Conservation (phyloP, 2,113 vertebrate species). For the Percopsis transmontana region DNA sequence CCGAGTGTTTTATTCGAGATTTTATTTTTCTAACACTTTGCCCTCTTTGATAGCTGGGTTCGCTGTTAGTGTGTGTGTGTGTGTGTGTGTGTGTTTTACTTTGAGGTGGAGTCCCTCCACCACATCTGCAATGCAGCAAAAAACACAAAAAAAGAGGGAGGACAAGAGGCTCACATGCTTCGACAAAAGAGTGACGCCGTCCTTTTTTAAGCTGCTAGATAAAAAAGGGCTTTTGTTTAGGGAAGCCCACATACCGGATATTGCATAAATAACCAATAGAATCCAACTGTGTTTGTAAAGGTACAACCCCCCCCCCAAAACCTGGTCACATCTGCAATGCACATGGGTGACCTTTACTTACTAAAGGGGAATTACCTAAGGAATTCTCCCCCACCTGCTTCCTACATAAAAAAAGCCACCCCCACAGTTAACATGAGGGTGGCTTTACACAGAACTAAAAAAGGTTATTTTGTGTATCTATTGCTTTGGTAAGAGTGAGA, state of each 20-base stretch:
- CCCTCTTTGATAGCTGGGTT: slow-evolving; percentile 38
- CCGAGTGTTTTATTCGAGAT: slow-evolving; percentile 47
- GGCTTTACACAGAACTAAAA: slow-evolving; percentile 26
- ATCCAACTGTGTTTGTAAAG: slow-evolving; percentile 33
- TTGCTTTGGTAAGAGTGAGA: background rate
- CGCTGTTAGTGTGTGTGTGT: slow-evolving; percentile 27
- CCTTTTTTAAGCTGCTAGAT: slow-evolving; percentile 13
- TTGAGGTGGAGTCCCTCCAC: slow-evolving; percentile 75
- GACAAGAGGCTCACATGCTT: slow-evolving; percentile 50
- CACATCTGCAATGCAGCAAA: slow-evolving; percentile 85
- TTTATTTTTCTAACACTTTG: slow-evolving; percentile 58
- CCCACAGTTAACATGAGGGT: background rate
- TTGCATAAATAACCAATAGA: slow-evolving; percentile 11
- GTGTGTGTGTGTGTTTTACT: slow-evolving; percentile 48
- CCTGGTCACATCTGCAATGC: slow-evolving; percentile 62
- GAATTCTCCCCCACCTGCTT: slow-evolving; percentile 21
- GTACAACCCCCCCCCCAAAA: slow-evolving; percentile 13
- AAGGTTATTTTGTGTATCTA: background rate
- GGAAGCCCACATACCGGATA: slow-evolving; percentile 12
- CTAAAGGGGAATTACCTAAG: slow-evolving; percentile 24
- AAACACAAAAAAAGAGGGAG: slow-evolving; percentile 61
- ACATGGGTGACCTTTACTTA: slow-evolving; percentile 66
- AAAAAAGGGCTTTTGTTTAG: slow-evolving; percentile 12
- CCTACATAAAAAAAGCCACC: slow-evolving; percentile 19
- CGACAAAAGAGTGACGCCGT: slow-evolving; percentile 63